Evolutionary conservation across 2,113 vertebrate genomes (phyloP), one percentile per base, ranked within the genome.

Genomic region (Gobiocypris rarus): DNA sequence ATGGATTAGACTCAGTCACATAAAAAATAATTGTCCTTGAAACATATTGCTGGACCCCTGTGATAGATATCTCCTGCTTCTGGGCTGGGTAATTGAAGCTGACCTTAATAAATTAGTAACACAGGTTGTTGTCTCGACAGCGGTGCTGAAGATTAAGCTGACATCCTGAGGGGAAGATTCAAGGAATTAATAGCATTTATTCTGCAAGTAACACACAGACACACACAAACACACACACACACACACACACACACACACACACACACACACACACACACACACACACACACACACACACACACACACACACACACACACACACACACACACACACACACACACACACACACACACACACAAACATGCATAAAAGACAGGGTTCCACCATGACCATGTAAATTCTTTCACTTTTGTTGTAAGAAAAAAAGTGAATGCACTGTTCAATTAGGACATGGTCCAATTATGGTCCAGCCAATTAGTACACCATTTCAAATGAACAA

Each of bases 1-100:
- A 94, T 93, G 87, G 92, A 92, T 94, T 88, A 86, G 87, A 92
- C 87, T 88, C 85, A 84, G 89, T 91, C 88, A 90, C 92, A 93
- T 94, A 93, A 93, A 92, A 91, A 91, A 92, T 93, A 93, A 92
- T 92, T 92, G 91, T 91, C 92, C 92, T 93, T 92, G 92, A 92
- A 92, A 92, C 85, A 89, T 92, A 93, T 92, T 90, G 86, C 88
- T 80, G 87, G 89, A 81, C n/a, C 84, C 86, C 86, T 88, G 89
- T 89, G 88, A 92, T 90, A 88, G 88, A 92, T 90, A 90, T 90
- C 89, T 92, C 88, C 88, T 83, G 85, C 88, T 90, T 86, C 87
- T 86, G 65, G 86, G 82, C 85, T 87, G 88, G 77, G 87, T 93
- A 91, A 94, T 91, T 92, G 90, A 93, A 92, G 91, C 86, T 93